Base-by-base conservation (phyloP, 2,113 vertebrate species). In the Pelobates fuscus region DNA sequence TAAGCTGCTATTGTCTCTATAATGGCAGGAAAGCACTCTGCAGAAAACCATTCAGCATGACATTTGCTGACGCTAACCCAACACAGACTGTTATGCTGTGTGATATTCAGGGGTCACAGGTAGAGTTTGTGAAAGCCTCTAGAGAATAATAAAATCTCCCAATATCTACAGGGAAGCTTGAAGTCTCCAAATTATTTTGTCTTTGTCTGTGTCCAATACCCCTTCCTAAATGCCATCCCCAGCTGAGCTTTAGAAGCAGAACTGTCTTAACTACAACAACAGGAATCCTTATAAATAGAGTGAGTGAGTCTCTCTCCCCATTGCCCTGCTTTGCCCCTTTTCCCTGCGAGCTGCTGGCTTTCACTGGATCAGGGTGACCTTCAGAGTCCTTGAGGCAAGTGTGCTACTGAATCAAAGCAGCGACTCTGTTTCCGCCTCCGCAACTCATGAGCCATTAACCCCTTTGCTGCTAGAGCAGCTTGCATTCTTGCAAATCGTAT, bases 321-420 rank as follows among this genome's bases (percentile, higher is more conserved):
- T 17, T 17, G 64, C 64, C 73, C 64, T 32, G 23, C 32, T 25
- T 21, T 67, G 55, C 41, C 55, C 63, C 43, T 64, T 77, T 11
- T 52, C 65, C 44, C 41, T 37, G 65, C 55, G 68, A 68, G 73
- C 73, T 77, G 43, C 65, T 61, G 67, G 55, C 73, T 61, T 64
- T 77, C 73, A 68, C 73, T 61, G 44, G 64, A 67, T 67, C 63
- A 77, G 64, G 65, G 65, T 77, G 73, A 77, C 73, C 73, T 77
- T 77, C 73, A 77, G 68, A 77, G 65, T 77, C 73, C 73, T 77
- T 77, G 73, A 77, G 73, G 73, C 65, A 77, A 77, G 73, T 68
- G 57, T 52, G 59, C 64, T 67, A 68, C 26, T 67, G 73, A 68
- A 61, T 61, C 41, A 41, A 61, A 61, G 73, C 73, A 49, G 73